These are phyloP conservation scores for Odontesthes bonariensis DNA, from an alignment of 2,113 vertebrate species.

Conservation along the genomic window DNA sequence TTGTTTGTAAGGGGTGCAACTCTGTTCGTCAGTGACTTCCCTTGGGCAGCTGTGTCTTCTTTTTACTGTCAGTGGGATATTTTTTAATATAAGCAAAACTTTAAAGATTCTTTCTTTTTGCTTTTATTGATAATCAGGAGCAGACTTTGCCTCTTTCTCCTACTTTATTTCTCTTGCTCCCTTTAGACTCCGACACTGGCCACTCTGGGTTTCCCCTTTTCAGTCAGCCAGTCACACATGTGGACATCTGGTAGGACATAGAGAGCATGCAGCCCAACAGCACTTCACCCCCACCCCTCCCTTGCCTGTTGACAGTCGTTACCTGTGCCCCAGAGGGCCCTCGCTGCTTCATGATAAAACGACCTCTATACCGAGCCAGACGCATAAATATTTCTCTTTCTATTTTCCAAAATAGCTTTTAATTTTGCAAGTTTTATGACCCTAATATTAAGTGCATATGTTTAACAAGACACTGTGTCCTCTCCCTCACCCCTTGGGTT, in stretches of 20 bases:
- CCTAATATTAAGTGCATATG: conserved; percentile 98
- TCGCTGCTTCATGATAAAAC: conserved; percentile 87
- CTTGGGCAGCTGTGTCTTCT: conserved; percentile 12
- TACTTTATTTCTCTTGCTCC: neutral
- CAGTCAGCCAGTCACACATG: conserved; percentile 66
- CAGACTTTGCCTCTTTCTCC: conserved; percentile 40
- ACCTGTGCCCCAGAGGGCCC: conserved; percentile 76
- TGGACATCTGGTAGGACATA: conserved; percentile 69
- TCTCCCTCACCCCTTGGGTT: conserved; percentile 91
- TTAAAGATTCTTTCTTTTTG: conserved; percentile 11
- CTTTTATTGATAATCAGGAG: conserved; percentile 46
- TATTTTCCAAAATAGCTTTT: conserved; percentile 97
- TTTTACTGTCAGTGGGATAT: neutral
- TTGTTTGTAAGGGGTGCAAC: conserved; percentile 38
- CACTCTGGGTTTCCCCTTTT: conserved; percentile 38
- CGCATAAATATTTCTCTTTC: conserved; percentile 94
- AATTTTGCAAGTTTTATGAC: conserved; percentile 99
- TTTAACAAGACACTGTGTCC: conserved; percentile 97
- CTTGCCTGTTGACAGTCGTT: conserved; percentile 82
- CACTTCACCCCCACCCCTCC: conserved; percentile 4
- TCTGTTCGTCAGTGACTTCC: conserved; percentile 44
- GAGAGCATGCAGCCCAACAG: conserved; percentile 27
- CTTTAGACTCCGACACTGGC: conserved; percentile 36
- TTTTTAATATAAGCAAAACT: conserved; percentile 42
- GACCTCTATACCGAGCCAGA: conserved; percentile 89